A percentile compares a stretch with the other conserved stretches of the same genome.
Evolutionary conservation across 1,140 invertebrate genomes (phyloP).

Genomic region (Ganaspis sp.): DNA sequence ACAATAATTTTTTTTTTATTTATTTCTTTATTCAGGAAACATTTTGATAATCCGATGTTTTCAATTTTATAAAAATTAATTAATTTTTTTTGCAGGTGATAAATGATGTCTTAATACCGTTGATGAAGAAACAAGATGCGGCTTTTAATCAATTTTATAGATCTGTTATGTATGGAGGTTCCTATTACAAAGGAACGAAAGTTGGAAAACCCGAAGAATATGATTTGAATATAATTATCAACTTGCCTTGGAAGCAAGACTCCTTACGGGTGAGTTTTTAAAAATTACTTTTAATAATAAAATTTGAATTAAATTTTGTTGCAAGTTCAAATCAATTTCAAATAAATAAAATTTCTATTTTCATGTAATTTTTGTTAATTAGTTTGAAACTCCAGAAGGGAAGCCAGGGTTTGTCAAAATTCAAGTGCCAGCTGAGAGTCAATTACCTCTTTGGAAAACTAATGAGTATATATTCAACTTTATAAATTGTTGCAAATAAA

Average conservation of each 20-base stretch:
- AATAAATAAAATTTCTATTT: conserved; percentile 29
- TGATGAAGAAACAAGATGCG: conserved; percentile 49
- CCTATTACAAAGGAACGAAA: conserved; percentile 75
- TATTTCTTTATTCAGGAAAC: no score
- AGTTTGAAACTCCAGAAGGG: conserved; percentile 35
- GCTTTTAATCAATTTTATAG: conserved; percentile 57
- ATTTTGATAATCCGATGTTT: no score
- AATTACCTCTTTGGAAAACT: conserved; percentile 37
- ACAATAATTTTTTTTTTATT: no score
- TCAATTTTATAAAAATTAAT: no score
- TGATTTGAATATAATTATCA: conserved; percentile 75
- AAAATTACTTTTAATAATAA: no score
- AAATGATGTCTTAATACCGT: conserved; percentile 31
- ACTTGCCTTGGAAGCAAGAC: conserved; percentile 56
- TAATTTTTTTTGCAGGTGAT: no score
- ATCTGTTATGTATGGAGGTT: conserved; percentile 72
- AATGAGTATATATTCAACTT: conserved; percentile 34
- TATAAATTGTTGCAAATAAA: neutral
- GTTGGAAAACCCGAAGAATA: conserved; percentile 75
- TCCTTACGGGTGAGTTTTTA: conserved; percentile 27
- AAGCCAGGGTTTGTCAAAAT: conserved; percentile 47
- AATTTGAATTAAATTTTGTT: neutral
- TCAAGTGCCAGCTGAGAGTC: conserved; percentile 32
- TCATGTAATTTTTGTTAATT: no score
- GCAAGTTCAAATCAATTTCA: neutral